A percentile compares a stretch with the other conserved stretches of the same genome.
phyloP scores from a whole-genome alignment of 1,140 invertebrate species.

The Heterodera schachtii region DNA sequence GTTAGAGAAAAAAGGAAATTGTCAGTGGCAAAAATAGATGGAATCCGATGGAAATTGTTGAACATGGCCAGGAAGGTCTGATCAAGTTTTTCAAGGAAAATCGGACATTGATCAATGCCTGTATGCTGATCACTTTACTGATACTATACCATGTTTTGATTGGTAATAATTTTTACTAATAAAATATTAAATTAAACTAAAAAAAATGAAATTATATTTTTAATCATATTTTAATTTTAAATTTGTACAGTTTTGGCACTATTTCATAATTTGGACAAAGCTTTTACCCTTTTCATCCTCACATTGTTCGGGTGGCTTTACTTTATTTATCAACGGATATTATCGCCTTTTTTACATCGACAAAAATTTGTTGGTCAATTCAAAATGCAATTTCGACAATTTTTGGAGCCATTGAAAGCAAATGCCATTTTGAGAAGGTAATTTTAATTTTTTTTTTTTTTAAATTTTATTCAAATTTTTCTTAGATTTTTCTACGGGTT shows the following conservation, averaged over 20 bases:
- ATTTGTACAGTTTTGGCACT: constrained; percentile 18
- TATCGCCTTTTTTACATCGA: constrained; percentile 19
- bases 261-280: constrained; percentile 12
- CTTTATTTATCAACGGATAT: constrained; percentile 11
- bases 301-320: constrained; percentile 26
- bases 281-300: constrained; percentile 4
- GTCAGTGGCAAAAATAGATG: background rate
- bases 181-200: background rate
- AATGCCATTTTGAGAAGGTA: background rate
- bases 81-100: constrained; percentile 10
- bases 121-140: background rate
- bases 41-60: constrained; percentile 1
- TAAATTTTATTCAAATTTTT: background rate
- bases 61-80: background rate
- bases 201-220: too few species aligned
- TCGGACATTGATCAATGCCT: background rate
- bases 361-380: constrained; percentile 7
- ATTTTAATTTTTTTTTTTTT: background rate
- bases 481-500: background rate
- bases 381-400: background rate
- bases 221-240: too few species aligned
- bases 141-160: background rate
- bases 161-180: constrained; percentile 2
- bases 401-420: background rate
- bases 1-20: background rate